phyloP scores from a whole-genome alignment of 1,140 invertebrate genomes.

The Leptopilina clavipes region DNA sequence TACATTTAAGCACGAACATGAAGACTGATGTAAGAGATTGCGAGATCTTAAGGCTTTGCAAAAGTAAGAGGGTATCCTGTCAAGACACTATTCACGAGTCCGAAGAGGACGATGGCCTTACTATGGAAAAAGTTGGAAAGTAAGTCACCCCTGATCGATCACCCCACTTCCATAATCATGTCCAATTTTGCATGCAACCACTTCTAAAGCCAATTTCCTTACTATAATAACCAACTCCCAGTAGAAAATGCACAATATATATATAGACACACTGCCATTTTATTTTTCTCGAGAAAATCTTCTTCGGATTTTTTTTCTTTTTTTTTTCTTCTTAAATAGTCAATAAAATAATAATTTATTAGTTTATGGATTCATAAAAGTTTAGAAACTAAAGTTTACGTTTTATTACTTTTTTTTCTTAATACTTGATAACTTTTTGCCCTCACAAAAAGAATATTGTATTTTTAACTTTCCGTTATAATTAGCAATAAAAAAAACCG shows the following conservation, averaged over 20 bases:
- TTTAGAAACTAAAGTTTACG: too few relatives aligned
- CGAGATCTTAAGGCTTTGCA: slow-evolving; percentile 56
- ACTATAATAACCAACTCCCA: slow-evolving; percentile 26
- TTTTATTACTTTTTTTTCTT: too few relatives aligned
- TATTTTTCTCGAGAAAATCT: not conserved
- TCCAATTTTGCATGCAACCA: slow-evolving; percentile 35
- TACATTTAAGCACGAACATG: slow-evolving; percentile 59
- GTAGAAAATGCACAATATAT: not conserved
- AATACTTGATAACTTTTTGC: too few relatives aligned
- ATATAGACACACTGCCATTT: not conserved
- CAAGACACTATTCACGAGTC: slow-evolving; percentile 64
- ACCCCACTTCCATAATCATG: slow-evolving; percentile 27
- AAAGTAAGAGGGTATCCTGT: slow-evolving; percentile 61
- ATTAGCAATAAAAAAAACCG: too few relatives aligned
- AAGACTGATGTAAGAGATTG: slow-evolving; percentile 56
- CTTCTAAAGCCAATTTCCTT: slow-evolving; percentile 18
- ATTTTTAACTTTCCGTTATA: too few relatives aligned
- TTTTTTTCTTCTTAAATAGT: too few relatives aligned
- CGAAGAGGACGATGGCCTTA: slow-evolving; percentile 66
- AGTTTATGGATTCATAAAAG: too few relatives aligned
- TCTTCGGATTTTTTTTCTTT: not conserved
- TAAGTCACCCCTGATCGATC: slow-evolving; percentile 49
- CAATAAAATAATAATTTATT: too few relatives aligned
- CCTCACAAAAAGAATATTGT: too few relatives aligned
- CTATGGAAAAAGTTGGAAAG: slow-evolving; percentile 68